Evolutionary conservation across 1,140 invertebrate genomes (phyloP).

Genomic region (Pseudomyrmex cubaensis): DNA sequence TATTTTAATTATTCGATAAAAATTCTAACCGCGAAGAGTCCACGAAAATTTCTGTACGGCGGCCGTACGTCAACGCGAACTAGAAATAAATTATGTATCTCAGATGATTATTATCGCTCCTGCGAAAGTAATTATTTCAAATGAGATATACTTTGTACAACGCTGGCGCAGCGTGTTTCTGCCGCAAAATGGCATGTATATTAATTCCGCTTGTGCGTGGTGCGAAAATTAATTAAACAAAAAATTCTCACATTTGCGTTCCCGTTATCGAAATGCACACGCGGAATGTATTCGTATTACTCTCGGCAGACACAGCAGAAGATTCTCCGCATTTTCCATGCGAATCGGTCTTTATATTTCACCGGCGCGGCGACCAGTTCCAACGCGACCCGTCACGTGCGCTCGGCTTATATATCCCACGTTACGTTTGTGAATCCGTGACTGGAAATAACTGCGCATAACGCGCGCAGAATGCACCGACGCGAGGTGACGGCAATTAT

Average conservation of each 20-base stretch:
- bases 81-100: not conserved
- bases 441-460: not conserved
- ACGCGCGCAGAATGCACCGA: slow-evolving; percentile 15
- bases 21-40: slow-evolving; percentile 29
- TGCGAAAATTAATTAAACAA: slow-evolving; percentile 8
- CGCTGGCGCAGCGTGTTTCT: not conserved
- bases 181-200: not conserved
- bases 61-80: not conserved
- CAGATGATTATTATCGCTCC: slow-evolving; percentile 19
- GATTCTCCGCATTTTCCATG: not conserved
- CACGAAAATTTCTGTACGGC: slow-evolving; percentile 26
- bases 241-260: slow-evolving; percentile 4
- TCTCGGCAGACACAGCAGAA: not conserved
- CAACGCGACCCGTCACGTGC: slow-evolving; percentile 15
- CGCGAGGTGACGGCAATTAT: slow-evolving; percentile 53
- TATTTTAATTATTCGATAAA: slow-evolving; percentile 16
- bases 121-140: slow-evolving; percentile 12
- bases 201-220: not conserved
- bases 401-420: not conserved
- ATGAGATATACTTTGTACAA: not conserved
- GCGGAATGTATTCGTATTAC: not conserved
- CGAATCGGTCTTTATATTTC: slow-evolving; percentile 14
- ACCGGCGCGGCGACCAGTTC: too few species aligned
- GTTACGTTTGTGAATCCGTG: not conserved
- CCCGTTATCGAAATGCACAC: slow-evolving; percentile 28